phyloP scores from a whole-genome alignment of 2,888 invertebrate genomes.

The Arctia plantaginis region DNA sequence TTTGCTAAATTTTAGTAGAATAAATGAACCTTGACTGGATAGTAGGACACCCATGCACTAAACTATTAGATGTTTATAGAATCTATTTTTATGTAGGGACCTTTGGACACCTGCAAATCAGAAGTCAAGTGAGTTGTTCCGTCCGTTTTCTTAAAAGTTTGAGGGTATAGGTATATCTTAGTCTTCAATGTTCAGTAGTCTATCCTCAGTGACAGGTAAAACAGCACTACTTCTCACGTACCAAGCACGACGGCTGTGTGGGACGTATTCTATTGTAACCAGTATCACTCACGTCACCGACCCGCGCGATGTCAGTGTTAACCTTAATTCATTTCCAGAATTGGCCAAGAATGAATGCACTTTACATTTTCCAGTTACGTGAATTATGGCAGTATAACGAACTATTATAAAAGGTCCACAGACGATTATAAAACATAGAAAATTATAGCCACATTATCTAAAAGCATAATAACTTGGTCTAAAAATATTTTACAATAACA shows the following conservation, averaged over 20 bases:
- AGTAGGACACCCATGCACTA: rapidly evolving
- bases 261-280: too few relatives aligned
- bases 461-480: constrained; percentile 42
- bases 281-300: too few relatives aligned
- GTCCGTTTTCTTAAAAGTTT: too few relatives aligned
- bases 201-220: too few relatives aligned
- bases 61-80: background rate
- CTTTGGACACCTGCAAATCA: background rate
- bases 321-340: too few relatives aligned
- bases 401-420: background rate
- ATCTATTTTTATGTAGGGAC: too few relatives aligned
- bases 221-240: too few relatives aligned
- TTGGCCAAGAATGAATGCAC: background rate
- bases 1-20: background rate
- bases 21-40: background rate
- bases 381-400: background rate
- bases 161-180: too few relatives aligned
- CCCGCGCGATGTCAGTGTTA: too few relatives aligned
- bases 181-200: too few relatives aligned
- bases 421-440: background rate
- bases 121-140: background rate
- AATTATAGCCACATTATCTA: constrained; percentile 18
- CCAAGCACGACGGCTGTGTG: too few relatives aligned
- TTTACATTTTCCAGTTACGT: background rate
- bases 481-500: constrained; percentile 28